Evolutionary conservation across 2,888 invertebrate genomes (phyloP), one percentile per base, ranked within the genome.

Genomic region (Trachelus iudaicus): DNA sequence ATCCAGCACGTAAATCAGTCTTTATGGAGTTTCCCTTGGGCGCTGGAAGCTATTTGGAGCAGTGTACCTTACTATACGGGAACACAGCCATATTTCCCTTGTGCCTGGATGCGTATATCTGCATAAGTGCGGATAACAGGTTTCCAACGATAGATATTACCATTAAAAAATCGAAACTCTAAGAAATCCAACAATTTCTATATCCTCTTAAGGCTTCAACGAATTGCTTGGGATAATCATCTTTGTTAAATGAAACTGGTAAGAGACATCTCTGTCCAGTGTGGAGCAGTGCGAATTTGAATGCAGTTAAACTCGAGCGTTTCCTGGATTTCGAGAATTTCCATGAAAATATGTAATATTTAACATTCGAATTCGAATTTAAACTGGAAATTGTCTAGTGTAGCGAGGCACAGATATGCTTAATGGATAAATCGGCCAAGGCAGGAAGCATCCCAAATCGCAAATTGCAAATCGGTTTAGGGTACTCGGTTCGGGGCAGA

Each of bases 1-100:
- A 90, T 90, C 88, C 87, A 83, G 85, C 85, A 85, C 89, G 89
- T 90, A 90, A 90, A 90, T 90, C 90, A 90, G 88, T 86, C 88
- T 89, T 89, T 89, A 89, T 90, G 85, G 89, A 88, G 87, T 87
- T 84, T 81, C 82, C 84, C 82, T 77, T 76, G 78, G 76, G 69
- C 76, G 81, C 76, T 77, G 80, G 81, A 75, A 80, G 78, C 79
- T 77, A 81, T 81, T 81, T 81, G 81, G 79, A 81, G 74, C 79
- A 78, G 75, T 34, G 74, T 73, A 73, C 71, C 23, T 56, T 56
- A 56, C 40, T 23, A 23, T 30, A 34, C 15, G 34, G 12, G 13
- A 71, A 30, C 71, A 30, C 71, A 30, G 31, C 15, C 71, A 71
- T 30, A 71, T 71, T 56, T 9, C 40, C 40, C 40, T 15, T 9